Percentiles rank a stretch among this genome's conserved stretches.
Evolutionary conservation across 2,888 invertebrate species (phyloP).

Genomic region (Agrotis clavis): DNA sequence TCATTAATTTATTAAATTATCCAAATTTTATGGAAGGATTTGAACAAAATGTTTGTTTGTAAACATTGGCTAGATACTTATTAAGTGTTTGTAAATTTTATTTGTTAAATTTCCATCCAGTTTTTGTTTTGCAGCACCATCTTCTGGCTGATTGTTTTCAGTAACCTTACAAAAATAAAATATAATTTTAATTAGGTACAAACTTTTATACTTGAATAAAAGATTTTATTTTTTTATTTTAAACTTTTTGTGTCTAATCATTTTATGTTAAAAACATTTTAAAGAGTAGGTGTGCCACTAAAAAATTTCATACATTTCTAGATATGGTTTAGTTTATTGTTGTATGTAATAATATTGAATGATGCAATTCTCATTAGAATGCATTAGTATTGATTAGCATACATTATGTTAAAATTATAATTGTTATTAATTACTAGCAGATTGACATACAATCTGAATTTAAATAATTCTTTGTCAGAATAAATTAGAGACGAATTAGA

Average conservation of each 20-base stretch:
- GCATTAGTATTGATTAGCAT: not conserved
- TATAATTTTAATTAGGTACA: not conserved
- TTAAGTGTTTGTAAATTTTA: not conserved
- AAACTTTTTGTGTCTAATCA: not conserved
- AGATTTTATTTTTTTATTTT: not conserved
- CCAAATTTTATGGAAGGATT: not conserved
- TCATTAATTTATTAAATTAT: not conserved
- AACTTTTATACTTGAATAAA: not conserved
- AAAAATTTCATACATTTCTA: not conserved
- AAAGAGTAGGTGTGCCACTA: too few relatives aligned
- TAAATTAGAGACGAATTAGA: too few relatives aligned
- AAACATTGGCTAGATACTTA: constrained; percentile 26
- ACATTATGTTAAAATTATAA: not conserved
- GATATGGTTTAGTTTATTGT: not conserved
- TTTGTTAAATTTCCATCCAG: not conserved
- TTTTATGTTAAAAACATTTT: not conserved
- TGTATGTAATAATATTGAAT: not conserved
- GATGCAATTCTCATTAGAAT: not conserved
- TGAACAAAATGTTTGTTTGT: constrained; percentile 23
- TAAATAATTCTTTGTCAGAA: not conserved
- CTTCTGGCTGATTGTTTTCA: too few relatives aligned
- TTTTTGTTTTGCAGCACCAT: too few relatives aligned
- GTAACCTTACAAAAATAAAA: too few relatives aligned
- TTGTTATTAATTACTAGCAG: not conserved
- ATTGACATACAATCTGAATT: not conserved